Percentiles rank a stretch among this genome's conserved stretches.
These are phyloP conservation scores for Theropithecus gelada DNA, from an alignment of 2,113 vertebrate genomes.

Conservation along the genomic window DNA sequence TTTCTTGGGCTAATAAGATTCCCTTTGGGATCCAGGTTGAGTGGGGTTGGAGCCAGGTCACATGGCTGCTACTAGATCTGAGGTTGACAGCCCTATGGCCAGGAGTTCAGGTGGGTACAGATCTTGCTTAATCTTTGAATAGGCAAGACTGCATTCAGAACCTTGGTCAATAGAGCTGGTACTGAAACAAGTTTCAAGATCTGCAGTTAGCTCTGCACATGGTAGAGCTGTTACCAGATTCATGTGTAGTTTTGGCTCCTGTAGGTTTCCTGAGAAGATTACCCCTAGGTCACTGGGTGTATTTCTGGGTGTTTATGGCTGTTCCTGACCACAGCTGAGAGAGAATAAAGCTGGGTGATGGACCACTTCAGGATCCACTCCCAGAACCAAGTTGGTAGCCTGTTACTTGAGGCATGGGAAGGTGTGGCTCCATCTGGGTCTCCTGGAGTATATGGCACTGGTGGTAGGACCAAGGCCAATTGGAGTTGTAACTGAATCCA, in stretches of 20 bases:
- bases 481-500: not conserved
- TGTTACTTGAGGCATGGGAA: not conserved
- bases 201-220: not conserved
- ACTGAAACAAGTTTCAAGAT: not conserved
- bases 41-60: not conserved
- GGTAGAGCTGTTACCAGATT: not conserved
- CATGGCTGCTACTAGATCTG: not conserved
- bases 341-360: not conserved
- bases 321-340: not conserved
- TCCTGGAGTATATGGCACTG: not conserved
- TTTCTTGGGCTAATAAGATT: not conserved
- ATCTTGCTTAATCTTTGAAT: not conserved
- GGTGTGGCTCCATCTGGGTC: not conserved
- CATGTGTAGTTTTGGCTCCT: not conserved
- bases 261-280: not conserved
- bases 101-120: not conserved
- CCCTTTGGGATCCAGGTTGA: not conserved
- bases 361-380: not conserved
- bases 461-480: not conserved
- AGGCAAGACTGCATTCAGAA: not conserved
- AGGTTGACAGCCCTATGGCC: not conserved
- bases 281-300: not conserved
- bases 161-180: not conserved
- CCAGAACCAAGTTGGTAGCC: not conserved
- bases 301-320: not conserved